Evolutionary conservation across 2,888 invertebrate species (phyloP).

Genomic region (Octonoba sinensis): DNA sequence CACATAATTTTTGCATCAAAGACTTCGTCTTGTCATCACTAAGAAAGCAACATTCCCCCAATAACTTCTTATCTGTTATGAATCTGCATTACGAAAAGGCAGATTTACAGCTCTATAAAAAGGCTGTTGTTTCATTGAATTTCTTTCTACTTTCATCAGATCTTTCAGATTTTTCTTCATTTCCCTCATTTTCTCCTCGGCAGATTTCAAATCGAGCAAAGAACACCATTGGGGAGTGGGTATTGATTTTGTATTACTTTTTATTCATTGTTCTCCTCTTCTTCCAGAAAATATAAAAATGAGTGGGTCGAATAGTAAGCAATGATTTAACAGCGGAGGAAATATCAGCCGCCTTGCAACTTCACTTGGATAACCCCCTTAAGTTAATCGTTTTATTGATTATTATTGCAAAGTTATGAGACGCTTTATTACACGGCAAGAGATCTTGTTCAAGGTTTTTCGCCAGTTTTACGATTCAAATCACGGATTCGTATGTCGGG

Average conservation of each 20-base stretch:
- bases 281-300: slow-evolving; percentile 50
- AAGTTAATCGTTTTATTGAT: slow-evolving; percentile 60
- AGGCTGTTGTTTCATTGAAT: slow-evolving; percentile 58
- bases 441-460: slow-evolving; percentile 27
- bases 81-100: slow-evolving; percentile 35
- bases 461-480: slow-evolving; percentile 32
- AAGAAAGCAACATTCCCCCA: slow-evolving; percentile 1
- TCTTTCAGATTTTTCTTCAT: slow-evolving; percentile 42
- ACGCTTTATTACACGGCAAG: slow-evolving; percentile 33
- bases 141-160: slow-evolving; percentile 40
- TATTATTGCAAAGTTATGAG: slow-evolving; percentile 56
- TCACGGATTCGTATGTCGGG: slow-evolving; percentile 5
- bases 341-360: slow-evolving; percentile 20
- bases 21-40: slow-evolving; percentile 2
- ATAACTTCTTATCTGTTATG: slow-evolving; percentile 16
- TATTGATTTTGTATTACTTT: slow-evolving; percentile 61
- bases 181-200: slow-evolving; percentile 43
- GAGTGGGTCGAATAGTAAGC: slow-evolving; percentile 22
- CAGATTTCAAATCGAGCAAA: slow-evolving; percentile 53
- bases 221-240: slow-evolving; percentile 41
- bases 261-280: slow-evolving; percentile 47
- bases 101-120: slow-evolving; percentile 53
- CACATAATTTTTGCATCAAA: slow-evolving; percentile 1
- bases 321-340: slow-evolving; percentile 23
- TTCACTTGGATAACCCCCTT: slow-evolving; percentile 37